Conservation (phyloP, 2,113 vertebrate species). For the Polyodon spathula region DNA sequence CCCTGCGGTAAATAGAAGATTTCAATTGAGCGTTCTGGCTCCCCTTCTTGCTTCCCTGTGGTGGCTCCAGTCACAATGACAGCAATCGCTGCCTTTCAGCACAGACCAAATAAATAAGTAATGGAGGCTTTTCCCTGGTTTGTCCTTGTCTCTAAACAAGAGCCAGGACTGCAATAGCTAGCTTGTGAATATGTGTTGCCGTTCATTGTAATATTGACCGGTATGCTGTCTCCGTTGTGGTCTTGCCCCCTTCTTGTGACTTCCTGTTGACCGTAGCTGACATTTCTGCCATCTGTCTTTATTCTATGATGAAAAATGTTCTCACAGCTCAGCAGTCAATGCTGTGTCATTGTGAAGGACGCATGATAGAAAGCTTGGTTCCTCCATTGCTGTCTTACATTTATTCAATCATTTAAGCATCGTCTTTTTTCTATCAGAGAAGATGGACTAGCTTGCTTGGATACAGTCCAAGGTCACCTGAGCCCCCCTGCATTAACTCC, state of each 20-base stretch:
- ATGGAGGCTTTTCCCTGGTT: neutral
- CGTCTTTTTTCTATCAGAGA: constrained; percentile 29
- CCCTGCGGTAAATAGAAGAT: too few species aligned
- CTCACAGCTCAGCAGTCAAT: constrained; percentile 18
- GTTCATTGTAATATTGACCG: neutral
- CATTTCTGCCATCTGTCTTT: constrained; percentile 23
- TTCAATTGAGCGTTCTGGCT: neutral
- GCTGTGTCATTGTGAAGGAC: constrained; percentile 14
- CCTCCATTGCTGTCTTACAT: constrained; percentile 24
- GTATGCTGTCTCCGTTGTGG: too few species aligned
- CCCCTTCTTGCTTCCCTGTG: neutral
- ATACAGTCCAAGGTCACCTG: constrained; percentile 49
- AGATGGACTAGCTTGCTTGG: constrained; percentile 35
- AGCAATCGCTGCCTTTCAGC: neutral
- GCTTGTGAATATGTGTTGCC: neutral
- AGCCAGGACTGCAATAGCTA: too few species aligned
- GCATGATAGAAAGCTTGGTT: constrained; percentile 24
- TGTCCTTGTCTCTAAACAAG: too few species aligned
- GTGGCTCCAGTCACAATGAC: neutral
- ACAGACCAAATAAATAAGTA: constrained; percentile 1
- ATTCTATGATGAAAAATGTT: constrained; percentile 24
- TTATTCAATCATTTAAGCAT: constrained; percentile 46
- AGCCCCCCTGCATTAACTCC: constrained; percentile 27
- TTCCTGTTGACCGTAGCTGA: constrained; percentile 7
- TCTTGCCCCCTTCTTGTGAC: neutral